Evolutionary conservation across 2,888 invertebrate species (phyloP).

Genomic region (Petrophora chlorosata): DNA sequence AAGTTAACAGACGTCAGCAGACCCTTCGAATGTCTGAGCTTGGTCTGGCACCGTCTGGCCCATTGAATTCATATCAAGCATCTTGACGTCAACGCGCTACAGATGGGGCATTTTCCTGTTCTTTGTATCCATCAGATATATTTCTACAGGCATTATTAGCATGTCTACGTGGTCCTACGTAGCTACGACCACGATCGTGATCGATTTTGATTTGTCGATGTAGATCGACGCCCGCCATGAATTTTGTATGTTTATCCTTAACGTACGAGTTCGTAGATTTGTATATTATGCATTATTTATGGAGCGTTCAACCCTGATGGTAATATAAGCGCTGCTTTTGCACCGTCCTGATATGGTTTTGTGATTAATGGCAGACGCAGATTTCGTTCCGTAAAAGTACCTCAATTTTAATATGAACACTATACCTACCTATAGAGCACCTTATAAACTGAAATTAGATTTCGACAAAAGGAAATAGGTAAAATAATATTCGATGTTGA

Average conservation of each 20-base stretch:
- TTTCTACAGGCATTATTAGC: constrained; percentile 58
- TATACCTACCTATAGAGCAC: too few relatives aligned
- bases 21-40: constrained; percentile 31
- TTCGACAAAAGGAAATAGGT: too few relatives aligned
- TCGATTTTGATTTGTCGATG: constrained; percentile 62
- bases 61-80: constrained; percentile 53
- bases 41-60: constrained; percentile 37
- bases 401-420: too few relatives aligned
- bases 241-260: constrained; percentile 56
- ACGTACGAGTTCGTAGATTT: constrained; percentile 34
- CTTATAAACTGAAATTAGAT: too few relatives aligned
- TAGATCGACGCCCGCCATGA: constrained; percentile 58
- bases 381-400: too few relatives aligned
- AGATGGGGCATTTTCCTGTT: constrained; percentile 65
- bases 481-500: too few relatives aligned
- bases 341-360: constrained; percentile 13
- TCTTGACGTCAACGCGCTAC: constrained; percentile 51
- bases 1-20: constrained; percentile 30
- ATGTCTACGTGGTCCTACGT: too few relatives aligned
- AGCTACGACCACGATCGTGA: constrained; percentile 40
- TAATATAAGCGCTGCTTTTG: constrained; percentile 21
- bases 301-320: constrained; percentile 24
- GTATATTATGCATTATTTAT: constrained; percentile 43
- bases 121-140: constrained; percentile 55
- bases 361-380: constrained; percentile 8